Percentiles rank a stretch among this genome's conserved stretches.
phyloP scores from a whole-genome alignment of 2,113 vertebrate genomes.

The Andinoacara biseriatus region DNA sequence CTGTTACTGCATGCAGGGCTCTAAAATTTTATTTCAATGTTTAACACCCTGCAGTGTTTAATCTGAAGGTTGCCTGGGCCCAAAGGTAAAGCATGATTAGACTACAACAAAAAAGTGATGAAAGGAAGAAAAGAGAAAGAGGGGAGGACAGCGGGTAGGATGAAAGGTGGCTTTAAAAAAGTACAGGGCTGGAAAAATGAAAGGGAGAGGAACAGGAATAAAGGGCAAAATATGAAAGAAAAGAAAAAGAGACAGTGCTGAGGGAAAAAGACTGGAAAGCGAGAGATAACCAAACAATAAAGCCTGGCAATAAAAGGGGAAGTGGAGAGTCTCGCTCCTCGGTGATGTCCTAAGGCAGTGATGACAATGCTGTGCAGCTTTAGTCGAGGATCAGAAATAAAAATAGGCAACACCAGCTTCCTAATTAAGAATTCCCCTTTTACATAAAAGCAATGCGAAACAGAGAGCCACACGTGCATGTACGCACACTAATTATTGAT shows the following conservation, averaged over 20 bases:
- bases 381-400: slow-evolving; percentile 52
- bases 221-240: slow-evolving; percentile 46
- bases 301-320: not conserved
- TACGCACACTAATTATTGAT: slow-evolving; percentile 47
- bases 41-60: slow-evolving; percentile 9
- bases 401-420: slow-evolving; percentile 5
- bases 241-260: slow-evolving; percentile 38
- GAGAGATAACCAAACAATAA: slow-evolving; percentile 41
- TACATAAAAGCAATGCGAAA: slow-evolving; percentile 38
- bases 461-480: not conserved
- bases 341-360: slow-evolving; percentile 16
- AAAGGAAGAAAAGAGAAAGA: slow-evolving; percentile 12
- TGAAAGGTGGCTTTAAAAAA: slow-evolving; percentile 26
- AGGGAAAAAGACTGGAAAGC: slow-evolving; percentile 29
- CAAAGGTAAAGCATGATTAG: slow-evolving; percentile 58
- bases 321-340: not conserved
- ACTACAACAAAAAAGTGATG: slow-evolving; percentile 43
- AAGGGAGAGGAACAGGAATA: slow-evolving; percentile 24
- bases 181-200: slow-evolving; percentile 21
- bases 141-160: not conserved
- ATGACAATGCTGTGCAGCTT: slow-evolving; percentile 35
- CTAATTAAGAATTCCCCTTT: slow-evolving; percentile 59
- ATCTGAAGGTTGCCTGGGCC: slow-evolving; percentile 42
- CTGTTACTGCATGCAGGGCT: slow-evolving; percentile 5
- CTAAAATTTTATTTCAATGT: slow-evolving; percentile 23